Base-by-base conservation (phyloP, 1,140 invertebrate genomes). In the Drepana arcuata region DNA sequence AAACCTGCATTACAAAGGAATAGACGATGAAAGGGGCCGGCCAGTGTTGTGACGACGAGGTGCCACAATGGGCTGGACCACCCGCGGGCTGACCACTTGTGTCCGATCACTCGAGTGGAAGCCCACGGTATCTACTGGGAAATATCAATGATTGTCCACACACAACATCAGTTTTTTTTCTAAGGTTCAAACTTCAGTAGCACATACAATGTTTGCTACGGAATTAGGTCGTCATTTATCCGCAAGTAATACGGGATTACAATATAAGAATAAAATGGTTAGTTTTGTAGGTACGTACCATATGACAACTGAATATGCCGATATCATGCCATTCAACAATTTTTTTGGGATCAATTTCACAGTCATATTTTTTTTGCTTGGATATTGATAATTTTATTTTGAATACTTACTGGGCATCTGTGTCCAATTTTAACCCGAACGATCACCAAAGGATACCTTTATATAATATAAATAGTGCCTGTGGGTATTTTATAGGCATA, bases 151-250 rank as follows among this genome's bases (percentile, higher is more conserved):
- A 61, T 50, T 38, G 33, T n/a, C 41, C 34, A 23, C 25, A 47
- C 26, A 34, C 34, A 34, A 38, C 23, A 33, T 28, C 15, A 28
- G 4, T 52, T 47, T 38, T 38, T 44, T 16, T 16, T 14, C 4
- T 21, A 21, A 4, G 9, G 4, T 9, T 5, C 18, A 21, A 21
- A 21, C 18, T 9, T 21, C 18, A 58, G 65, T 68, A 77, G 69
- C 65, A 34, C 49, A 53, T 54, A 62, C 49, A 59, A 46, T 51
- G 41, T 48, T 60, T 48, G 41, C 47, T 54, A 40, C 34, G 38
- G 51, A 62, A 58, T 58, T 63, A 56, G 59, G 54, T 56, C 52
- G 57, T 47, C 66, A 56, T 67, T 77, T 72, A 66, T 71, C 55
- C 50, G 48, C 41, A 43, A 43, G 62, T 64, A 58, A 59, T 37